Evolutionary conservation across 64 coral and sea anemone genomes (phyloP), one percentile per base, ranked within the genome.

Genomic region (Stylophora pistillata): DNA sequence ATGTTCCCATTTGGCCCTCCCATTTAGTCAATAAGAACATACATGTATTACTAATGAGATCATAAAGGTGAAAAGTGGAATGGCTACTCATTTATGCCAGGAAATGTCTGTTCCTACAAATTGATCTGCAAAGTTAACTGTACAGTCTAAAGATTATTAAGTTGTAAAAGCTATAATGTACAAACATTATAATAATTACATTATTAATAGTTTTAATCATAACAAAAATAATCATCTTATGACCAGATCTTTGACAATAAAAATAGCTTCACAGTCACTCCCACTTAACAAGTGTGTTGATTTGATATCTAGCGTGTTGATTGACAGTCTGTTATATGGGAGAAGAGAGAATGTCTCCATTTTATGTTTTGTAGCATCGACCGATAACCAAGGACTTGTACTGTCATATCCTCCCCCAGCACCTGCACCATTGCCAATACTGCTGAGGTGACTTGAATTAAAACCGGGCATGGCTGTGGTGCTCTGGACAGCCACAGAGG

Each of bases 311-410:
- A 98, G 64, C 29, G 91, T 94, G 54, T 98, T 98, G 71, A 98
- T 91, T 85, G 95, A 98, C 87, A 98, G 73, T 79, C 95, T 98
- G 61, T 98, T 98, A 55, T 94, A 93, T 6, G 95, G 83, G 59
- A 98, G 95, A 27, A 98, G 29, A 28, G 95, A 98, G 91, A 77
- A 98, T 56, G 95, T 98, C 77, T 98, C 95, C 76, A 98, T 87
- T 84, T 92, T 94, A 58, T 98, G 95, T 75, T 98, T 98, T 60
- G 95, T 98, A 64, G 95, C 95, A 9, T 98, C 95, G 33, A 98
- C 95, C 47, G 95, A 94, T 41, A 98, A 63, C 95, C 95, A 98
- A 25, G 95, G 95, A 72, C 95, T 98, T 31, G 77, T 53, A 6
- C 58, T 90, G 23, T 70, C 73, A 53, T 86, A 86, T 9, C 91